Conservation (phyloP, 2,888 invertebrate genomes). For the Chrysotoxum bicinctum region DNA sequence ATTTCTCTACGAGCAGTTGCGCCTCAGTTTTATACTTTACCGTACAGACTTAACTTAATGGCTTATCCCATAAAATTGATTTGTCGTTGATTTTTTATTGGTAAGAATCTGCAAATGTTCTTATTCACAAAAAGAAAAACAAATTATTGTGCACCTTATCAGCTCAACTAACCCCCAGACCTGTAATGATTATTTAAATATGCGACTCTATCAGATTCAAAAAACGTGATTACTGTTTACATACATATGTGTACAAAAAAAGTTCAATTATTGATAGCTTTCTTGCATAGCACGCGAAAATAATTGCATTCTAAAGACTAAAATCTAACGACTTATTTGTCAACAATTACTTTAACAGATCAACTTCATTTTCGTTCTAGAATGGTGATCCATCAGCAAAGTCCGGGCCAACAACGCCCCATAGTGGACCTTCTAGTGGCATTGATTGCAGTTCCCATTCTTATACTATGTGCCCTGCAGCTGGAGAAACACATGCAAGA, state of each 20-base stretch:
- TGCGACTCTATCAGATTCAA: background rate
- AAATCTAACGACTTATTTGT: background rate
- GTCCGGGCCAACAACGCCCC: slow-evolving; percentile 77
- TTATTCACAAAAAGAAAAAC: too few species aligned
- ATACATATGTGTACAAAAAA: background rate
- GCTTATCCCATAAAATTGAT: too few species aligned
- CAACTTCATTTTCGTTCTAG: slow-evolving; percentile 73
- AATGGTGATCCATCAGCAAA: slow-evolving; percentile 79
- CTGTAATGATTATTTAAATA: background rate
- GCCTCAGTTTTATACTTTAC: too few species aligned
- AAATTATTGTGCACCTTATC: background rate
- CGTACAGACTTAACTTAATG: too few species aligned
- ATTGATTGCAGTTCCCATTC: slow-evolving; percentile 81
- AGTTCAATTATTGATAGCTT: background rate
- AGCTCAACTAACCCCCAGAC: background rate
- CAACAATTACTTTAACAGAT: background rate
- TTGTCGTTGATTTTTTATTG: too few species aligned
- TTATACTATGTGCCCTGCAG: slow-evolving; percentile 81
- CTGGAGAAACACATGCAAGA: slow-evolving; percentile 81
- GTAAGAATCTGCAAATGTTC: too few species aligned
- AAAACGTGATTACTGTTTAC: background rate
- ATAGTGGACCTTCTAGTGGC: slow-evolving; percentile 81
- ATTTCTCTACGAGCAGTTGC: too few species aligned
- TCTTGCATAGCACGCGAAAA: background rate
- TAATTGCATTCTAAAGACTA: background rate